phyloP scores from a whole-genome alignment of 2,113 vertebrate genomes.

The Alaudala cheleensis region DNA sequence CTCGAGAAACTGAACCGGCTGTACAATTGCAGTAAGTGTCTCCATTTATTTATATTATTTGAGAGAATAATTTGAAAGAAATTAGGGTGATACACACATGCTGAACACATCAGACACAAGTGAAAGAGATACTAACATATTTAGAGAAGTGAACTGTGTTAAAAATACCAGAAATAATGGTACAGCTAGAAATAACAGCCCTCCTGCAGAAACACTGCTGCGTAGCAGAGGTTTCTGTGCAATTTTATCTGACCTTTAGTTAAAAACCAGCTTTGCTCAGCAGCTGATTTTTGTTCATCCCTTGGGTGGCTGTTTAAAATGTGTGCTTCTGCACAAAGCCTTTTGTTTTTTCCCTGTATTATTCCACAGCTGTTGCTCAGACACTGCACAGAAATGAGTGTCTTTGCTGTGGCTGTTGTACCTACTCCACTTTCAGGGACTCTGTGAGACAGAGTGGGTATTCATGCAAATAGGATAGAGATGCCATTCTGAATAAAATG shows the following conservation, averaged over 20 bases:
- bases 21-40: slow-evolving; percentile 89
- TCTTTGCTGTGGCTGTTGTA: neutral
- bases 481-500: neutral
- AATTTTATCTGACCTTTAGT: slow-evolving; percentile 39
- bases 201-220: slow-evolving; percentile 4
- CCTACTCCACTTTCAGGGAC: neutral
- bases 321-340: neutral
- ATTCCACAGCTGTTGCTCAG: neutral
- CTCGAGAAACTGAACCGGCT: slow-evolving; percentile 85
- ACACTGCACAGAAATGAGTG: neutral
- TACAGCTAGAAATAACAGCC: neutral
- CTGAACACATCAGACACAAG: neutral
- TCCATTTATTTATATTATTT: neutral
- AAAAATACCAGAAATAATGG: neutral
- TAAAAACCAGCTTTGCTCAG: neutral
- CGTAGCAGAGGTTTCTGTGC: neutral
- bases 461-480: neutral
- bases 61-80: neutral
- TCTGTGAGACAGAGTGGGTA: neutral
- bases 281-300: slow-evolving; percentile 15
- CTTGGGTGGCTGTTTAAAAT: slow-evolving; percentile 17
- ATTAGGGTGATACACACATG: neutral
- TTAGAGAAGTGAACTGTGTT: neutral
- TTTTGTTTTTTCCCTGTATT: neutral
- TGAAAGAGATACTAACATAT: neutral